Evolutionary conservation across 2,888 invertebrate species (phyloP).

Genomic region (Scotopteryx bipunctaria): DNA sequence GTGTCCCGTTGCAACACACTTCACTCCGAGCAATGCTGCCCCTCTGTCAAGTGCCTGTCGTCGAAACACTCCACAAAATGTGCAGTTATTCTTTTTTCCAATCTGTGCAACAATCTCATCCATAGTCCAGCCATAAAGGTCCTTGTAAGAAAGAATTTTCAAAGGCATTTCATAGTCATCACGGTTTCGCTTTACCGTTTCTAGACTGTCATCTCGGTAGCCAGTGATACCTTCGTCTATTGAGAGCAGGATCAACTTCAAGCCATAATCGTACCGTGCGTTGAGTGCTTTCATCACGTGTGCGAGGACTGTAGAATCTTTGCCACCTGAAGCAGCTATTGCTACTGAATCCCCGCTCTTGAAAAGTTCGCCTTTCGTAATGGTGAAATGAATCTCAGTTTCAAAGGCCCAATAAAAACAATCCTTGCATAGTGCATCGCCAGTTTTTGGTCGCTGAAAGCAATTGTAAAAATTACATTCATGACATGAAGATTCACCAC

Average conservation of each 20-base stretch:
- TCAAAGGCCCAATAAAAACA: slow-evolving; percentile 98
- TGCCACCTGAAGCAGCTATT: slow-evolving; percentile 96
- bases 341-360: slow-evolving; percentile 93
- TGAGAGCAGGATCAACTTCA: slow-evolving; percentile 95
- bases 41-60: slow-evolving; percentile 98
- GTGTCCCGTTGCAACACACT: slow-evolving; percentile 98
- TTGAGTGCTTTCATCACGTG: slow-evolving; percentile 96
- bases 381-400: slow-evolving; percentile 96
- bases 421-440: slow-evolving; percentile 95
- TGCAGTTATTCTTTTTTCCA: slow-evolving; percentile 96
- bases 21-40: slow-evolving; percentile 92
- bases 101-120: slow-evolving; percentile 97
- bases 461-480: background rate
- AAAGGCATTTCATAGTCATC: slow-evolving; percentile 96
- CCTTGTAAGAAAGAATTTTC: slow-evolving; percentile 97
- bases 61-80: slow-evolving; percentile 97
- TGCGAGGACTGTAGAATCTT: slow-evolving; percentile 99
- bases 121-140: slow-evolving; percentile 99
- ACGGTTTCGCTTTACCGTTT: slow-evolving; percentile 97
- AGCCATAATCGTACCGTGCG: slow-evolving; percentile 93
- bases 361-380: slow-evolving; percentile 91
- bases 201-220: slow-evolving; percentile 97
- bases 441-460: slow-evolving; percentile 92
- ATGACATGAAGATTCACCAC: background rate
- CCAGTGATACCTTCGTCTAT: slow-evolving; percentile 99